Percentiles rank a stretch among this genome's conserved stretches.
Conservation (phyloP, 2,113 vertebrate species). For the Eira barbara region DNA sequence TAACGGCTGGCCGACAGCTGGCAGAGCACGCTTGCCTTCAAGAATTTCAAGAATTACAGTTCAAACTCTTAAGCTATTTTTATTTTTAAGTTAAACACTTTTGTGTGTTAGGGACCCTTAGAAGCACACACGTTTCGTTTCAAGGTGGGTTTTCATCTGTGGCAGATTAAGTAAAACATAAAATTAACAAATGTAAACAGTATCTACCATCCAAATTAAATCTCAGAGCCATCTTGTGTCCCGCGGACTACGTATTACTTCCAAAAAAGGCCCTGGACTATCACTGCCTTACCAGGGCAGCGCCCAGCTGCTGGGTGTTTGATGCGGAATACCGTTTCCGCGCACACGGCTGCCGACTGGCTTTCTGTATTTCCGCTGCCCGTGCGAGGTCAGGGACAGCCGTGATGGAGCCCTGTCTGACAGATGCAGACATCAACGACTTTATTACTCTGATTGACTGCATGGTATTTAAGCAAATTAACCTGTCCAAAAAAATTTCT, state of each 20-base stretch:
- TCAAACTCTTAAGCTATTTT: too few species aligned
- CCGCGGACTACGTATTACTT: conserved; percentile 71
- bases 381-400: conserved; percentile 70
- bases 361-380: conserved; percentile 71
- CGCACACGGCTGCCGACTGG: conserved; percentile 73
- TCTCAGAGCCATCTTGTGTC: conserved; percentile 71
- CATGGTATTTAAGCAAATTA: conserved; percentile 83
- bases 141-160: conserved; percentile 69
- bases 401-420: conserved; percentile 70
- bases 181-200: conserved; percentile 79
- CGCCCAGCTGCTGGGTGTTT: conserved; percentile 74
- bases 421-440: conserved; percentile 80
- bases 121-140: conserved; percentile 64
- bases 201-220: conserved; percentile 73
- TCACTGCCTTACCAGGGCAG: conserved; percentile 63
- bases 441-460: conserved; percentile 81
- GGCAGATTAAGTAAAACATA: conserved; percentile 77
- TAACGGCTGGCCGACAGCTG: neutral
- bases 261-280: conserved; percentile 61
- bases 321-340: conserved; percentile 59
- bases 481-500: conserved; percentile 80
- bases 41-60: conserved; percentile 68
- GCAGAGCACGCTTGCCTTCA: conserved; percentile 35
- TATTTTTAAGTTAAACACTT: conserved; percentile 66
- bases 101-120: conserved; percentile 68